These are phyloP conservation scores for Cosmia trapezina DNA, from an alignment of 2,888 invertebrate genomes.

Conservation along the genomic window DNA sequence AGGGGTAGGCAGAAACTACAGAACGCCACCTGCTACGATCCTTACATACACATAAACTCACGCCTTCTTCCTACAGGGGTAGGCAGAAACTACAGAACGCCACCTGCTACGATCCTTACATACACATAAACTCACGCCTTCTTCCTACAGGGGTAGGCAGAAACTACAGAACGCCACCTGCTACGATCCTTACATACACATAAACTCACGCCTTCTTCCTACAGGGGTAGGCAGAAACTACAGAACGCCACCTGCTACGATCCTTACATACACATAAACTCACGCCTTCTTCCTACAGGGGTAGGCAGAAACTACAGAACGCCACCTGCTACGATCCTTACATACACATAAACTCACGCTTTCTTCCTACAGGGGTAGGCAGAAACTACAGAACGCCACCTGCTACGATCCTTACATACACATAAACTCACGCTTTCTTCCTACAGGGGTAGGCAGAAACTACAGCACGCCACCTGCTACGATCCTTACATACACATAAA, in stretches of 20 bases:
- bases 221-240: background rate
- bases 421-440: background rate
- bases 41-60: too few species aligned
- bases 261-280: too few species aligned
- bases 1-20: background rate
- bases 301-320: background rate
- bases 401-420: too few species aligned
- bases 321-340: background rate
- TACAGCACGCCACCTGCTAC: background rate
- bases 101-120: background rate
- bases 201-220: background rate
- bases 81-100: background rate
- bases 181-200: too few species aligned
- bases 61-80: background rate
- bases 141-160: background rate
- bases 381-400: background rate
- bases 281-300: too few species aligned
- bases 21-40: background rate
- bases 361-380: background rate
- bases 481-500: too few species aligned
- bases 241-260: background rate
- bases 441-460: background rate
- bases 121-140: background rate
- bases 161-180: background rate
- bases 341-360: too few species aligned